Conservation (phyloP, 2,113 vertebrate genomes). For the Pygoscelis adeliae region DNA sequence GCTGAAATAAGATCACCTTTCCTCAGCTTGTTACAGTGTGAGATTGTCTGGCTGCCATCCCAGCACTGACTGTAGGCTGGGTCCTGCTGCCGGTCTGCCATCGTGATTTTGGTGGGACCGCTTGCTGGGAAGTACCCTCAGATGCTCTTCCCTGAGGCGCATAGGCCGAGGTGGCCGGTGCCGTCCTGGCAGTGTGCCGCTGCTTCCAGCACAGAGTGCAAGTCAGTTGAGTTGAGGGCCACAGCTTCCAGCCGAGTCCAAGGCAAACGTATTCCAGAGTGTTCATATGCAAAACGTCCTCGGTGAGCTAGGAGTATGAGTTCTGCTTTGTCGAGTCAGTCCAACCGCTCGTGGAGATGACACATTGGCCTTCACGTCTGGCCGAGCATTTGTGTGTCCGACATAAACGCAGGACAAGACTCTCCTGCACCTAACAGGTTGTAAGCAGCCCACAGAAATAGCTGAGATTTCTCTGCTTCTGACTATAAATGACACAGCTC, state of each 20-base stretch:
- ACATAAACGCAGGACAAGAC: not conserved
- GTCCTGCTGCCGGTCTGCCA: not conserved
- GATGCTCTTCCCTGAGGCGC: no score
- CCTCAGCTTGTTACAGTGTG: not conserved
- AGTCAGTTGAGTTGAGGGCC: fast-evolving
- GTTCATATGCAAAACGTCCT: fast-evolving
- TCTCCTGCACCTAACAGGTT: not conserved
- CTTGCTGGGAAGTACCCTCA: not conserved
- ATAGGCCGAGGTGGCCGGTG: fast-evolving
- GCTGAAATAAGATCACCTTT: not conserved
- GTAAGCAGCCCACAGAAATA: not conserved
- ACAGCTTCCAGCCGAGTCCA: not conserved
- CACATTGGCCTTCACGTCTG: fast-evolving
- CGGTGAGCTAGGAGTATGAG: not conserved
- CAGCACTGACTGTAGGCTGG: not conserved
- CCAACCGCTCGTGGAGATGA: not conserved
- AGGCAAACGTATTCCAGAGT: fast-evolving
- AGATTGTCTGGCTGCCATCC: not conserved
- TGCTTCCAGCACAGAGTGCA: not conserved
- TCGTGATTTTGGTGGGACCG: fast-evolving
- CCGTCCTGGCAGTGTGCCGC: fast-evolving
- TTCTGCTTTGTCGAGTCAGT: fast-evolving
- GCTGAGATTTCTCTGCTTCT: not conserved
- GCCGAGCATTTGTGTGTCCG: not conserved
- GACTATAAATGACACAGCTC: not conserved